phyloP scores from a whole-genome alignment of 2,113 vertebrate genomes.

The Haliaeetus leucogaster region DNA sequence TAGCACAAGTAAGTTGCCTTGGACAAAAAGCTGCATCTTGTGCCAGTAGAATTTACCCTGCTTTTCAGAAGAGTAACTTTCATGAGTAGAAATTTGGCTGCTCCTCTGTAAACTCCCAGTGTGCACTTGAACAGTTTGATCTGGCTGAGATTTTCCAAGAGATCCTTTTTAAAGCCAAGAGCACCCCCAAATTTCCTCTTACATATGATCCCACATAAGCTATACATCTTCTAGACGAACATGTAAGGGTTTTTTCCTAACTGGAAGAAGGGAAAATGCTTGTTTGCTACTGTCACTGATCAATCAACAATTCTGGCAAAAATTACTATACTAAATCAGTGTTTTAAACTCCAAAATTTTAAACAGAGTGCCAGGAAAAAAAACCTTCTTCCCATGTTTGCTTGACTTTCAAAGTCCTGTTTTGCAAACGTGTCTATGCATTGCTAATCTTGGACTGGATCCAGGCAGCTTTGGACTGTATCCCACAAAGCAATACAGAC shows the following conservation, averaged over 20 bases:
- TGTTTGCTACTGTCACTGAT: neutral
- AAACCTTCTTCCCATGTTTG: neutral
- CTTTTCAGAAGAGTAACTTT: neutral
- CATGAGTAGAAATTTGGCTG: neutral
- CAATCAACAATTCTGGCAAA: neutral
- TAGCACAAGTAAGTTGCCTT: neutral
- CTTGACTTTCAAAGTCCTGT: neutral
- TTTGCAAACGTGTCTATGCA: neutral
- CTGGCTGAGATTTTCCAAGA: neutral
- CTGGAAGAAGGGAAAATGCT: neutral
- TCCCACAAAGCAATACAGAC: neutral
- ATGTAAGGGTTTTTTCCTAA: accelerated
- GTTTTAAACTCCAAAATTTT: neutral
- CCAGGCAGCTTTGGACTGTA: neutral
- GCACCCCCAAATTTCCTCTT: neutral
- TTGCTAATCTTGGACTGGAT: conserved; percentile 4
- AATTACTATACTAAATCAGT: neutral
- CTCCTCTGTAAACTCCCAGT: neutral
- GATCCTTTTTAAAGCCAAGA: neutral
- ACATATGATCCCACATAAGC: neutral
- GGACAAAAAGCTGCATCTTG: neutral
- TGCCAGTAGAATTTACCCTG: neutral
- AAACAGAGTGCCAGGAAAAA: neutral
- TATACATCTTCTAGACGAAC: neutral
- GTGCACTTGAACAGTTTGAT: neutral